phyloP scores from a whole-genome alignment of 2,888 invertebrate genomes.

The Platycnemis pennipes region DNA sequence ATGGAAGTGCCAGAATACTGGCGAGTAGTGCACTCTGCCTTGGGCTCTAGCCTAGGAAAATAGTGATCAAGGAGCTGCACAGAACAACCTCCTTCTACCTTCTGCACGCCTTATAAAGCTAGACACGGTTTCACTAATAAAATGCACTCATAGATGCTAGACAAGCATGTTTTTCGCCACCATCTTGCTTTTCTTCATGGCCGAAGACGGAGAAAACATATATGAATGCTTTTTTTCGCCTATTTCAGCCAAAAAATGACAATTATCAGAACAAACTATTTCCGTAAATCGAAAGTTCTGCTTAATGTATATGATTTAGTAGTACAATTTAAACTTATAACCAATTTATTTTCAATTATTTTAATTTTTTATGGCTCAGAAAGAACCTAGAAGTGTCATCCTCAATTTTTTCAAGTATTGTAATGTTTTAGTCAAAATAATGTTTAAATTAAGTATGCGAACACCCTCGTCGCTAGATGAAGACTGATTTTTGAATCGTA shows the following conservation, averaged over 20 bases:
- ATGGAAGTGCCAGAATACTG: not conserved
- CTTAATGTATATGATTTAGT: not conserved
- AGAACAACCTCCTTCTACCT: constrained; percentile 40
- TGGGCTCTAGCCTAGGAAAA: constrained; percentile 59
- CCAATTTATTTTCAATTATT: not conserved
- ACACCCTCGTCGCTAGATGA: too few relatives aligned
- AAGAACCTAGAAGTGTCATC: too few relatives aligned
- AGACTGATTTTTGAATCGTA: too few relatives aligned
- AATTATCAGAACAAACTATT: not conserved
- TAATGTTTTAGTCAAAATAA: too few relatives aligned
- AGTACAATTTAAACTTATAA: not conserved
- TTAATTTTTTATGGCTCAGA: not conserved
- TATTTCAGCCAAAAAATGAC: not conserved
- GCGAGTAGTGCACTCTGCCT: not conserved
- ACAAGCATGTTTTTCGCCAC: constrained; percentile 2
- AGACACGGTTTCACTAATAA: constrained; percentile 63
- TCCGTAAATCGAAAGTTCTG: not conserved
- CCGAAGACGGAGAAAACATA: not conserved
- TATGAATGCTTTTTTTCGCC: not conserved
- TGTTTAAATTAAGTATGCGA: too few relatives aligned
- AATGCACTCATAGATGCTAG: constrained; percentile 48
- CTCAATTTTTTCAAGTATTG: too few relatives aligned
- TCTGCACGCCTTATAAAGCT: constrained; percentile 61
- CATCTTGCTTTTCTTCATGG: not conserved
- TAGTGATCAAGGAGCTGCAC: constrained; percentile 39